Conservation (phyloP, 2,113 vertebrate species). For the Ochotona curzoniae region DNA sequence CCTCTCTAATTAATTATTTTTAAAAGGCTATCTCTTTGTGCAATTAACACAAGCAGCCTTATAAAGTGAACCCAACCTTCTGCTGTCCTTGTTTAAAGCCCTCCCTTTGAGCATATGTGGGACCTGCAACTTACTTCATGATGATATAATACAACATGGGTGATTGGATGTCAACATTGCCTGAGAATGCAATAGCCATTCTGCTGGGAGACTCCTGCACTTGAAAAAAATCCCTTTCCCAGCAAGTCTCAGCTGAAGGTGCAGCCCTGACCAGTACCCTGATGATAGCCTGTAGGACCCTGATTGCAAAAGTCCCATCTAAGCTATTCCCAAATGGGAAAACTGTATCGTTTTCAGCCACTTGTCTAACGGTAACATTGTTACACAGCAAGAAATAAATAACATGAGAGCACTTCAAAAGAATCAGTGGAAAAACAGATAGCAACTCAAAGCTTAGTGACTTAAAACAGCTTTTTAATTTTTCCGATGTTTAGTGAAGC, state of each 20-base stretch:
- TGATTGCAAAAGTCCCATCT: not conserved
- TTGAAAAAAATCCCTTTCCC: not conserved
- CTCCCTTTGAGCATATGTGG: not conserved
- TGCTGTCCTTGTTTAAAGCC: not conserved
- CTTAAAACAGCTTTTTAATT: not conserved
- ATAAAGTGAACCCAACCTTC: not conserved
- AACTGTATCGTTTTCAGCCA: not conserved
- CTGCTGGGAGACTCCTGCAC: not conserved
- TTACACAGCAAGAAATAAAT: not conserved
- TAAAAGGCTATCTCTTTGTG: too few relatives aligned
- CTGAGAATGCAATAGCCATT: not conserved
- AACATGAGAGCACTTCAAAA: not conserved
- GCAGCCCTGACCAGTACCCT: not conserved
- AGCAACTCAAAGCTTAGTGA: not conserved
- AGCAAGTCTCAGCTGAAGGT: not conserved
- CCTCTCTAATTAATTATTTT: too few relatives aligned
- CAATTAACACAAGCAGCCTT: not conserved
- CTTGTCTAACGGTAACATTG: not conserved
- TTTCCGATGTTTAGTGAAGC: not conserved
- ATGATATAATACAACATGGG: not conserved
- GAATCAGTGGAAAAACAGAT: not conserved
- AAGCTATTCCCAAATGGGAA: not conserved
- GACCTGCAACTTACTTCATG: not conserved
- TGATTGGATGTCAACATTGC: not conserved
- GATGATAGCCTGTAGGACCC: not conserved